A percentile compares a stretch with the other conserved stretches of the same genome.
These are phyloP conservation scores for Physella acuta DNA, from an alignment of 1,140 invertebrate genomes.

Conservation along the genomic window DNA sequence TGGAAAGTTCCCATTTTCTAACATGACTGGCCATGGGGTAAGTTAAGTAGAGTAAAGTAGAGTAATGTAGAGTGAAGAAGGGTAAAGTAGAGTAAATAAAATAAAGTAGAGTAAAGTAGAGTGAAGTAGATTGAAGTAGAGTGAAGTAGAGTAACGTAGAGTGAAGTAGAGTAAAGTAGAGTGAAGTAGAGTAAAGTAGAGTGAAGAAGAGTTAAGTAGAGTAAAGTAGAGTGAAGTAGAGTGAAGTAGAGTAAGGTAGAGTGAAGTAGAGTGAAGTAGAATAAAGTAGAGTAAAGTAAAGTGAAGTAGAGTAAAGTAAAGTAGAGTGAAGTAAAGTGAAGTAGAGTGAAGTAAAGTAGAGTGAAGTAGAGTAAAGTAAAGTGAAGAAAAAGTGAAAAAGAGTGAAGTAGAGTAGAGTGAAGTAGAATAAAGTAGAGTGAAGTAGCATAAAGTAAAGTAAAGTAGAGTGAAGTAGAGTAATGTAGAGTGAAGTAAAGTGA, in stretches of 20 bases:
- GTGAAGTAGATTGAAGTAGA: not conserved
- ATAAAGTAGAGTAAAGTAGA: not conserved
- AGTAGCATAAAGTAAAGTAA: not conserved
- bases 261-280: not conserved
- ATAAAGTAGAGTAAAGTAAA: not conserved
- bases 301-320: not conserved
- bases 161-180: not conserved
- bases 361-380: not conserved
- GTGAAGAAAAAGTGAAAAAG: not conserved
- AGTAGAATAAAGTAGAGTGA: conserved; percentile 3
- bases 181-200: not conserved
- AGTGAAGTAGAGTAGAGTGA: not conserved
- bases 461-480: not conserved
- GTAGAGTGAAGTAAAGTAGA: not conserved
- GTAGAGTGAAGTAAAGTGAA: not conserved
- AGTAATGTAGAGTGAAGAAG: not conserved
- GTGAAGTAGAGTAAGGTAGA: not conserved
- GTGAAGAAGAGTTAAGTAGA: not conserved
- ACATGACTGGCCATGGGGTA: no score
- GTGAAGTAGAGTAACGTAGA: not conserved
- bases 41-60: not conserved
- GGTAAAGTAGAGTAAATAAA: not conserved
- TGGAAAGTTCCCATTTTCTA: no score
- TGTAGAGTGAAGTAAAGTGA: not conserved
- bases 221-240: not conserved